Percentiles rank a stretch among this genome's conserved stretches.
Evolutionary conservation across 2,113 vertebrate species (phyloP).

Genomic region (Chionis minor): DNA sequence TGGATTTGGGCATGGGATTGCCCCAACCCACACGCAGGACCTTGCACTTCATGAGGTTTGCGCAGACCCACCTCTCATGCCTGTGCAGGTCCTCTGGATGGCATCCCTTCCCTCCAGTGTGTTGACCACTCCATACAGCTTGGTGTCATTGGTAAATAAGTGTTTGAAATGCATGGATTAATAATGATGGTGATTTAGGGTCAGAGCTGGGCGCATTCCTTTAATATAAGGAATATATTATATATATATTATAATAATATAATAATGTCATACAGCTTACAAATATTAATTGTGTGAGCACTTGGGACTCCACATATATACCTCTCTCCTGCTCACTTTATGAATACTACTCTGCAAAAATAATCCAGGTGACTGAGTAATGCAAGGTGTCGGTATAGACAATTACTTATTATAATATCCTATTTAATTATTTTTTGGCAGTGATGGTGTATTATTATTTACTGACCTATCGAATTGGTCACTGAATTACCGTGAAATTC

Average conservation of each 20-base stretch:
- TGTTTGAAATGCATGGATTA: not conserved
- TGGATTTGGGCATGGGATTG: no score
- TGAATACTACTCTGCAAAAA: not conserved
- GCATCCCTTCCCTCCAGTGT: no score
- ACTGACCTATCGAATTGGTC: not conserved
- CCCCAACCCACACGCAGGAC: no score
- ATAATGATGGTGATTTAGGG: not conserved
- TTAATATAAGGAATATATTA: not conserved
- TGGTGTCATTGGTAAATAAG: not conserved
- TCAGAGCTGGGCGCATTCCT: not conserved
- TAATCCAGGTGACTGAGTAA: not conserved
- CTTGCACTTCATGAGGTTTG: no score
- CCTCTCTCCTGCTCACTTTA: not conserved
- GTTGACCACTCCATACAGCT: no score
- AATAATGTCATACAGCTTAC: not conserved
- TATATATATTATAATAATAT: no score
- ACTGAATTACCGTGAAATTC: conserved; percentile 26
- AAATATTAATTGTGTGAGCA: not conserved
- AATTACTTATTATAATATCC: not conserved
- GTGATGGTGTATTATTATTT: conserved; percentile 3
- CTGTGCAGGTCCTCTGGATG: no score
- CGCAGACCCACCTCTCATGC: no score
- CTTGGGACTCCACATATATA: not conserved
- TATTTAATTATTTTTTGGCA: not conserved
- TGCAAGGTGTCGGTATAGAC: not conserved